phyloP scores from a whole-genome alignment of 2,888 invertebrate genomes.

The Agelastica alni region DNA sequence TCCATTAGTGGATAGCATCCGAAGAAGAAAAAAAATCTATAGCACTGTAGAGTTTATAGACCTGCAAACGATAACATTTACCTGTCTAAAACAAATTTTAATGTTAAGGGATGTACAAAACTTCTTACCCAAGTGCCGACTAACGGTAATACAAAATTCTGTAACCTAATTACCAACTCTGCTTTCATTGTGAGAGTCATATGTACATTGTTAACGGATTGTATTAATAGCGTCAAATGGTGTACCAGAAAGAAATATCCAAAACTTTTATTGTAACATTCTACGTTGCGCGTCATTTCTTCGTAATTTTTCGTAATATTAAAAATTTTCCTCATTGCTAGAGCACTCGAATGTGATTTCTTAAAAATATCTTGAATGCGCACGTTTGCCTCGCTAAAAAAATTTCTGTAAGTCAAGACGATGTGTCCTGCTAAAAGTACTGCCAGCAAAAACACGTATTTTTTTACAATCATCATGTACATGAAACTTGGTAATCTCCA shows the following conservation, averaged over 20 bases:
- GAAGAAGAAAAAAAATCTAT: too few relatives aligned
- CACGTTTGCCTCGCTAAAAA: neutral
- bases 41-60: too few relatives aligned
- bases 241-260: neutral
- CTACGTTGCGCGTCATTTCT: neutral
- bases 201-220: neutral
- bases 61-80: too few relatives aligned
- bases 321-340: neutral
- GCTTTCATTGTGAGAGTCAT: neutral
- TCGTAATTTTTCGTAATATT: neutral
- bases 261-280: neutral
- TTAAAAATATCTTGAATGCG: neutral
- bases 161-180: too few relatives aligned
- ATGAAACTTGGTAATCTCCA: neutral
- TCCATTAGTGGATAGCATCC: too few relatives aligned
- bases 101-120: too few relatives aligned
- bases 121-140: too few relatives aligned
- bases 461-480: neutral
- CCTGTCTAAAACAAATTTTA: too few relatives aligned
- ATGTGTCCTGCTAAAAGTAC: neutral
- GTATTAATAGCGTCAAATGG: neutral
- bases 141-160: too few relatives aligned
- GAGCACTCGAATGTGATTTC: too few relatives aligned
- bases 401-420: neutral
- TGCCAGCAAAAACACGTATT: neutral